phyloP scores from a whole-genome alignment of 1,140 invertebrate species.

The Drosophila carrolli region DNA sequence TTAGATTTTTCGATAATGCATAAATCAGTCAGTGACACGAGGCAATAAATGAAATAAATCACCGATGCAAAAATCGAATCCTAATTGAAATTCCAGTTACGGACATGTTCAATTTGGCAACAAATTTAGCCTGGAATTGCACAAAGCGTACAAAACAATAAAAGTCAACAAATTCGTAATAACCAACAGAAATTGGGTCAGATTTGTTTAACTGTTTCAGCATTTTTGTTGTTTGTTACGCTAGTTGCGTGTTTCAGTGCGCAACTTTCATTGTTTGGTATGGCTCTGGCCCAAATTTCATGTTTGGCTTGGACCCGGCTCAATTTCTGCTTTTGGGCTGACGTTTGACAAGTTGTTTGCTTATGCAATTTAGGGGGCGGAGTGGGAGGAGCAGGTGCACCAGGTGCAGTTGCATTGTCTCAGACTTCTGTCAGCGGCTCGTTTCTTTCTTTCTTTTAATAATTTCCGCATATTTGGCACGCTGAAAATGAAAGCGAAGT shows the following conservation, averaged over 20 bases:
- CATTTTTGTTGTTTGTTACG: slow-evolving; percentile 57
- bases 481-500: slow-evolving; percentile 34
- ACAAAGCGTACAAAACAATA: slow-evolving; percentile 32
- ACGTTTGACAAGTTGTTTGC: slow-evolving; percentile 67
- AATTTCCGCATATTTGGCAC: slow-evolving; percentile 42
- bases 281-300: slow-evolving; percentile 51
- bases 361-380: slow-evolving; percentile 22
- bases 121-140: slow-evolving; percentile 24
- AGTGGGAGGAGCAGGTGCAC: slow-evolving; percentile 6
- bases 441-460: slow-evolving; percentile 29
- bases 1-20: slow-evolving; percentile 31
- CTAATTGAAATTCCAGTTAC: slow-evolving; percentile 39
- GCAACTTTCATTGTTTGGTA: slow-evolving; percentile 66
- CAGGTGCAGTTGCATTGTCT: slow-evolving; percentile 47
- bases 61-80: slow-evolving; percentile 5
- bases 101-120: slow-evolving; percentile 51
- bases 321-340: slow-evolving; percentile 45
- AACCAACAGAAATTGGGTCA: slow-evolving; percentile 71
- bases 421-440: slow-evolving; percentile 20
- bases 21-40: slow-evolving; percentile 54
- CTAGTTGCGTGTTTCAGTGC: slow-evolving; percentile 65
- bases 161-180: slow-evolving; percentile 54
- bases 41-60: slow-evolving; percentile 19
- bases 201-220: slow-evolving; percentile 35
- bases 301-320: slow-evolving; percentile 31